Evolutionary conservation across 2,113 vertebrate species (phyloP), one percentile per base, ranked within the genome.

Genomic region (Pavo muticus): DNA sequence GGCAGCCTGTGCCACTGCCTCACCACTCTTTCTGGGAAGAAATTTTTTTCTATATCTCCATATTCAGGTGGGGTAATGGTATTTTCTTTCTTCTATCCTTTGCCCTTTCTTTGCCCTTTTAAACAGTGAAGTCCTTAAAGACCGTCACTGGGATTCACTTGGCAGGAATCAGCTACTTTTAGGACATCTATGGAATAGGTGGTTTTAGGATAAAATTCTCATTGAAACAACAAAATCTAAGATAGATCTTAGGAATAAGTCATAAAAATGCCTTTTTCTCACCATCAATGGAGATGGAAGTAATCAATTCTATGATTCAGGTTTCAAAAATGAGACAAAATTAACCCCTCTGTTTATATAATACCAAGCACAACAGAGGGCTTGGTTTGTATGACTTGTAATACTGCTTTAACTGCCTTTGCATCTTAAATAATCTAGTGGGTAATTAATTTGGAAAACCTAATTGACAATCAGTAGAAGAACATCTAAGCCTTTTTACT

Each of bases 341-440:
- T 27, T 70, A n/a, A 50, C 67, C 27, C 39, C 7, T 9, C 65
- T 44, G 32, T 79, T 90, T 59, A 35, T 63, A n/a, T 27, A 76
- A 15, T 42, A 20, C 10, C 57, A 76, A 81, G 37, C 18, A 50
- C 17, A 82, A 70, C 7, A 74, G 42, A 63, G 17, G 16, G 4
- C 17, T 59, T 17, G 32, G 30, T 24, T 78, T 50, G 20, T 4
- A 10, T 80, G 70, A 48, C 42, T 44, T 60, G 32, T 68, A 84
- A 42, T 65, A 80, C 7, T 82, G 9, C 94, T 91, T 65, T 42
- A 91, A 79, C 54, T 85, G 48, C 9, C 35, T 77, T 91, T 87
- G 75, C 64, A 87, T 86, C 45, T 87, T 89, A 90, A 93, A 75
- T 47, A 94, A 84, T 90, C 32, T 60, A 88, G 70, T 84, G 44